Evolutionary conservation across 2,113 vertebrate genomes (phyloP).

Genomic region (Globicephala melas): DNA sequence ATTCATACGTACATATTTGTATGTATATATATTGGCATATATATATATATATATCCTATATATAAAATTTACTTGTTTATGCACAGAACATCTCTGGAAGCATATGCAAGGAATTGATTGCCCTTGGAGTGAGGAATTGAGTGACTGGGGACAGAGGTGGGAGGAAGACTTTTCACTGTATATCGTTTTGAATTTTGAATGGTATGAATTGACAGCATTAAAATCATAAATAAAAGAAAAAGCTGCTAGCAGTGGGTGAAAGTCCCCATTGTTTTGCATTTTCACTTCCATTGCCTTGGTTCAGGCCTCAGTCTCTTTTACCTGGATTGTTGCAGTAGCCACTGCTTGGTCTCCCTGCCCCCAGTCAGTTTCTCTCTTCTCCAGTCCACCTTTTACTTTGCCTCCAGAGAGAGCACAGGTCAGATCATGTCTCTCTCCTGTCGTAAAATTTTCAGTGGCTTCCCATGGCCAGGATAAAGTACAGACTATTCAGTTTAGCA

Average conservation of each 20-base stretch:
- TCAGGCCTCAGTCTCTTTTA: neutral
- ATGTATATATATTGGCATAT: neutral
- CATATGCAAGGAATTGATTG: neutral
- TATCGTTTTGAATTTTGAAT: conserved; percentile 37
- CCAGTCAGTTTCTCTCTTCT: neutral
- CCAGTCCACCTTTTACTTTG: neutral
- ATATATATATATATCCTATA: neutral
- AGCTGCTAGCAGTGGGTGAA: neutral
- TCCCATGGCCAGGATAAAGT: neutral
- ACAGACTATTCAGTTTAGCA: neutral
- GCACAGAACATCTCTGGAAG: neutral
- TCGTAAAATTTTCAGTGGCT: neutral
- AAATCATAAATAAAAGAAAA: neutral
- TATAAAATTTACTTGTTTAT: neutral
- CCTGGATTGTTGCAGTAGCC: neutral
- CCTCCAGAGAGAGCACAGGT: neutral
- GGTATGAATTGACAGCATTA: neutral
- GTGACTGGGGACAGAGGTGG: neutral
- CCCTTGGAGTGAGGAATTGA: neutral
- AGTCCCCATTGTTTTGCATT: neutral
- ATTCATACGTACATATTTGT: neutral
- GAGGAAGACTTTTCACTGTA: neutral
- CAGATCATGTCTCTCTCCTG: neutral
- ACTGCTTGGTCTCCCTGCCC: neutral
- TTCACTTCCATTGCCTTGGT: neutral